A percentile compares a stretch with the other conserved stretches of the same genome.
phyloP scores from a whole-genome alignment of 2,113 vertebrate species.

The Laticauda colubrina region DNA sequence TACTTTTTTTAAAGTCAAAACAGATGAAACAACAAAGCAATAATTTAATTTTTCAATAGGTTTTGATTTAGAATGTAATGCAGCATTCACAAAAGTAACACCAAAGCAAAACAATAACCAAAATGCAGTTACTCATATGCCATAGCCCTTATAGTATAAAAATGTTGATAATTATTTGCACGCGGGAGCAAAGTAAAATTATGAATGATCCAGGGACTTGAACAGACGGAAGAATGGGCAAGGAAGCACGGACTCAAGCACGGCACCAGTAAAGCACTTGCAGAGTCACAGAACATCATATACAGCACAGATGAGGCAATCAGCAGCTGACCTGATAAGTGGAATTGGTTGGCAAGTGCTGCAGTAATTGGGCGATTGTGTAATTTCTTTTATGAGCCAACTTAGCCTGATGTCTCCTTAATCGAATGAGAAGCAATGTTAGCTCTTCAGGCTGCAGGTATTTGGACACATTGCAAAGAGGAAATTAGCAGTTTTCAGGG shows the following conservation, averaged over 20 bases:
- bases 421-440: conserved; percentile 94
- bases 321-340: conserved; percentile 89
- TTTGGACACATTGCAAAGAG: conserved; percentile 75
- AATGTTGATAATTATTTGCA: conserved; percentile 23
- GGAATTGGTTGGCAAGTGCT: conserved; percentile 85
- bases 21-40: conserved; percentile 11
- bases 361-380: conserved; percentile 87
- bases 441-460: conserved; percentile 94
- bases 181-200: conserved; percentile 53
- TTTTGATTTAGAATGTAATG: conserved; percentile 29
- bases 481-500: conserved; percentile 73
- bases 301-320: conserved; percentile 60
- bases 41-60: conserved; percentile 48
- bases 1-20: conserved; percentile 48
- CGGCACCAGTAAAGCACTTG: conserved; percentile 56
- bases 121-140: conserved; percentile 28
- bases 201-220: conserved; percentile 31
- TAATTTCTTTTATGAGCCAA: conserved; percentile 88
- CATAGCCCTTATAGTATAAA: conserved; percentile 29
- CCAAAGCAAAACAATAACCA: conserved; percentile 24
- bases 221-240: conserved; percentile 53
- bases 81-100: conserved; percentile 60
- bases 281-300: conserved; percentile 60
- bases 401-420: conserved; percentile 96
- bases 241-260: conserved; percentile 62